These are phyloP conservation scores for Ciconia nigra DNA, from an alignment of 2,797 vertebrate genomes.

Conservation along the genomic window DNA sequence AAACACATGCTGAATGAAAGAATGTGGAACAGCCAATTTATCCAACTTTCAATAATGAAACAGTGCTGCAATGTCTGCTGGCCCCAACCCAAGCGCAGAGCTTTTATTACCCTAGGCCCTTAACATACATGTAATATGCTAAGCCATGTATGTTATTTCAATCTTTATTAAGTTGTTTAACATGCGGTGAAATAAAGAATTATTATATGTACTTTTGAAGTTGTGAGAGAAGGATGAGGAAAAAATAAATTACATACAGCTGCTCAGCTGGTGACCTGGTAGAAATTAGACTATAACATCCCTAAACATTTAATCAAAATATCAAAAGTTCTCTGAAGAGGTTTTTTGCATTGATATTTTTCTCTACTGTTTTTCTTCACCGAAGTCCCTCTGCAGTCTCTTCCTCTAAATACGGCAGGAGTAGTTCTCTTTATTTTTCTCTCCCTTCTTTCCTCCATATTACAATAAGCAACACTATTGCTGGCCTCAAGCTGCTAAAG, in stretches of 20 bases:
- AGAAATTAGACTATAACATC: neutral
- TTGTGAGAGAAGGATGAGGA: neutral
- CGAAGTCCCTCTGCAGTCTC: neutral
- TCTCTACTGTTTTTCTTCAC: neutral
- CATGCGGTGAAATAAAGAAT: neutral
- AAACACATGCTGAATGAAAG: neutral
- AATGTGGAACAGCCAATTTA: neutral
- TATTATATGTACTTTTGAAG: neutral
- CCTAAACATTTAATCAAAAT: neutral
- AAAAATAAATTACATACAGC: neutral
- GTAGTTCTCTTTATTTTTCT: neutral
- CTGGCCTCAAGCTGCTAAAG: neutral
- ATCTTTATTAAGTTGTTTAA: neutral
- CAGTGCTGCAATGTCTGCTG: neutral
- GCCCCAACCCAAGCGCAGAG: neutral
- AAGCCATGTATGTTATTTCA: neutral
- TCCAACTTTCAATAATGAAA: neutral
- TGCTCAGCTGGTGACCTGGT: neutral
- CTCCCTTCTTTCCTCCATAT: neutral
- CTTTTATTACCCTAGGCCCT: neutral
- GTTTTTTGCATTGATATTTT: neutral
- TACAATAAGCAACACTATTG: neutral
- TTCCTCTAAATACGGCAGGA: neutral
- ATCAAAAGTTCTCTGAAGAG: neutral
- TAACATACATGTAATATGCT: neutral